Base-by-base conservation (phyloP, 2,888 invertebrate genomes). In the Galeruca laticollis region DNA sequence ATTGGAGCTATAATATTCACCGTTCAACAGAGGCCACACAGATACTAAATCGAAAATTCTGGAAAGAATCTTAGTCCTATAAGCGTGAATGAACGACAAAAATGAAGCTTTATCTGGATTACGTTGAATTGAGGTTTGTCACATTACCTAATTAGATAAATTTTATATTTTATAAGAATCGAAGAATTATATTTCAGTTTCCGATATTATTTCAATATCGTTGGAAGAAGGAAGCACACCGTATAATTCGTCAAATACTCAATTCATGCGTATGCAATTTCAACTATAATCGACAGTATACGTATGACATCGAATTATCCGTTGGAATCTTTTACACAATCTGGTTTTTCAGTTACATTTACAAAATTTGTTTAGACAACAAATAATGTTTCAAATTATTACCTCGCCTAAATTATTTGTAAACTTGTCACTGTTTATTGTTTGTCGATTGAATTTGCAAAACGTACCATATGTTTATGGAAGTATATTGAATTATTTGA, bases 361-460 rank as follows among this genome's bases (percentile, higher is more conserved):
- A 51, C 51, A 51, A 62, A 61, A 62, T 62, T 61, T 62, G 62
- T 51, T 62, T 51, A 51, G 51, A 33, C 51, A 47, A 62, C 62
- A 62, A 63, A 63, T 54, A 40, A 63, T 8, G 54, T 40, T 63
- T 40, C 15, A 31, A 43, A 33, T 63, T 54, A 63, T 54, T 63
- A 54, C 63, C 52, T 61, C 70, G 52, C 18, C 15, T 49, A 31
- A 60, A 62, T 61, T 56, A 61, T 68, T 70, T 60, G 62, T 65
- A 57, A 59, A 57, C 62, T 67, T 67, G 63, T 57, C 62, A 57
- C 43, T 67, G 70, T 67, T 70, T 70, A 63, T 67, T 67, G 65
- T 67, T 67, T 52, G 63, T 54, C 20, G 63, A 67, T 59, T 67
- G 52, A 63, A 67, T 70, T 70, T 70, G 67, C 61, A 43, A 70